Evolutionary conservation across 2,797 vertebrate species (phyloP).

Genomic region (Myotis findleyi): DNA sequence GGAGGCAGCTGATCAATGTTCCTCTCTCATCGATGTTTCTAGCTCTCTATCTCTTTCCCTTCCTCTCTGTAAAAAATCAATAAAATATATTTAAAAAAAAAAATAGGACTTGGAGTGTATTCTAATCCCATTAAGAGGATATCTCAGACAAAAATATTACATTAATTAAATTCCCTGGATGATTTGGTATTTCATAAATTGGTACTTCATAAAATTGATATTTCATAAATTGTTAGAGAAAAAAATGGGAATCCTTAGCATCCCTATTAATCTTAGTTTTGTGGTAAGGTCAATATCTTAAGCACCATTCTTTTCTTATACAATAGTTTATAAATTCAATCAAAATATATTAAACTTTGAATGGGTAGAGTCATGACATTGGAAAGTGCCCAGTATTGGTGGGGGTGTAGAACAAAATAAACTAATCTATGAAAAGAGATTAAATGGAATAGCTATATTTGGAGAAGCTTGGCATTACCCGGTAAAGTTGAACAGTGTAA

Average conservation of each 20-base stretch:
- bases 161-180: background rate
- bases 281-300: background rate
- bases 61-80: too few species aligned
- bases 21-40: too few species aligned
- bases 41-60: too few species aligned
- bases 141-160: slow-evolving; percentile 33
- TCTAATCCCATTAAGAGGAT: background rate
- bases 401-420: background rate
- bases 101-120: background rate
- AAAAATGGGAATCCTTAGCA: background rate
- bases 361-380: background rate
- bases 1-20: too few species aligned
- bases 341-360: background rate
- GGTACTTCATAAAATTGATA: background rate
- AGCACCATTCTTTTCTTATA: background rate
- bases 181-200: slow-evolving; percentile 23
- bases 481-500: background rate
- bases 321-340: background rate
- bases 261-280: background rate
- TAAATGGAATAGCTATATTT: background rate
- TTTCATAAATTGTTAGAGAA: slow-evolving; percentile 14
- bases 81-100: too few species aligned
- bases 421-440: background rate
- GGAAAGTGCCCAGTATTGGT: background rate
- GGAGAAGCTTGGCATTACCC: background rate